Evolutionary conservation across 2,888 invertebrate species (phyloP).

Genomic region (Rotaria sp.): DNA sequence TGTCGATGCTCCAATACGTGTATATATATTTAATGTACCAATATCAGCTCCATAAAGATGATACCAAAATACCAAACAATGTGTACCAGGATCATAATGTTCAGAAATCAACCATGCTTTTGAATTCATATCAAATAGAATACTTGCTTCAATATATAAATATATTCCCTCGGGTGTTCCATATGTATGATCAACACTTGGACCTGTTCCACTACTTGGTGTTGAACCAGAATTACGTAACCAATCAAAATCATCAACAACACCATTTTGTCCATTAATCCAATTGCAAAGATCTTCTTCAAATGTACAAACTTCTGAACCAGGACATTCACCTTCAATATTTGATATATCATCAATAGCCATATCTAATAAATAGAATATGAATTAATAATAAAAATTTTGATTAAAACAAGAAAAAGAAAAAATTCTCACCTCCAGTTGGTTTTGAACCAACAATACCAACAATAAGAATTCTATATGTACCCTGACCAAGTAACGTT

Average conservation of each 20-base stretch:
- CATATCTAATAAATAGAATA: slow-evolving; percentile 47
- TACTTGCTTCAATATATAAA: slow-evolving; percentile 35
- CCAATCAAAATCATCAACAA: slow-evolving; percentile 40
- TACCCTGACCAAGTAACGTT: slow-evolving; percentile 7
- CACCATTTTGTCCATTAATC: slow-evolving; percentile 35
- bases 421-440: not conserved
- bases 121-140: not conserved
- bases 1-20: slow-evolving; percentile 11
- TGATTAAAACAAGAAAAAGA: not conserved
- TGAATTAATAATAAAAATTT: not conserved
- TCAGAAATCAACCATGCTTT: slow-evolving; percentile 40
- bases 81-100: slow-evolving; percentile 32
- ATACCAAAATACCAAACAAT: slow-evolving; percentile 37
- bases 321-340: slow-evolving; percentile 46
- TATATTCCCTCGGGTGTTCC: slow-evolving; percentile 32
- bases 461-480: slow-evolving; percentile 30
- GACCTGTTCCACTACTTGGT: slow-evolving; percentile 45
- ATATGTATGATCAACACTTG: slow-evolving; percentile 44
- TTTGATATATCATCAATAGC: slow-evolving; percentile 51
- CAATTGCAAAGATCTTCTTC: slow-evolving; percentile 40
- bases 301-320: slow-evolving; percentile 35
- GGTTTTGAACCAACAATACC: slow-evolving; percentile 43
- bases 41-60: slow-evolving; percentile 40
- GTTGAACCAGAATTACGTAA: slow-evolving; percentile 46
- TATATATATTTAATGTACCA: slow-evolving; percentile 41